Conservation (phyloP, 1,140 invertebrate species). For the Pararge aegeria region DNA sequence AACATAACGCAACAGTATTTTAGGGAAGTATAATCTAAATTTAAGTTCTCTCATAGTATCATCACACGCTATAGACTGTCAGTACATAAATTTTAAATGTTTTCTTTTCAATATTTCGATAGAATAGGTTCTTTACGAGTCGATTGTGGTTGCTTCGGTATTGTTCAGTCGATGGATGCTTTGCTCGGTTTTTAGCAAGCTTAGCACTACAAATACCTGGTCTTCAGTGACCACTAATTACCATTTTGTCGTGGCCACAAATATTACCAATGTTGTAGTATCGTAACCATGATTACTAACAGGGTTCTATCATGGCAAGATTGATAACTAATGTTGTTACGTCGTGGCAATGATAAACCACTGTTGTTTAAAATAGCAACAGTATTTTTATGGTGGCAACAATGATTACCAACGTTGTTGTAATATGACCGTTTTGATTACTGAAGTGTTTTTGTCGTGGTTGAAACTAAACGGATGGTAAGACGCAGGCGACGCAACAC, state of each 20-base stretch:
- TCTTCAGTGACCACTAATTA: background rate
- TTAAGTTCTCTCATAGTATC: constrained; percentile 63
- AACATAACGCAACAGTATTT: constrained; percentile 77
- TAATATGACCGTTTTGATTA: no score
- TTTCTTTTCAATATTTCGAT: constrained; percentile 19
- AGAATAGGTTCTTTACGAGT: constrained; percentile 31
- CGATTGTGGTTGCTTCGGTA: constrained; percentile 22
- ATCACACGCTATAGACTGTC: constrained; percentile 53
- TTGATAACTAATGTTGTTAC: background rate
- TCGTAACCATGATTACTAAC: background rate
- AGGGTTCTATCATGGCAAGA: background rate
- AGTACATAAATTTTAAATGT: constrained; percentile 20
- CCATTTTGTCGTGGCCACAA: background rate
- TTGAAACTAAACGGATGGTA: no score
- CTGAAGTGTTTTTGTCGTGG: no score
- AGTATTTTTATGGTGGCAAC: no score
- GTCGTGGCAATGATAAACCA: background rate
- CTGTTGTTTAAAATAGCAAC: no score
- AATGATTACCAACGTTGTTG: no score
- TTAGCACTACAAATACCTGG: constrained; percentile 10
- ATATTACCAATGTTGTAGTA: background rate
- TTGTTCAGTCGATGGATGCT: constrained; percentile 36
- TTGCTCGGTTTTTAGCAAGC: constrained; percentile 29
- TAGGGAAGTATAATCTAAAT: constrained; percentile 72
- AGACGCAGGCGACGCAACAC: no score